Conservation (phyloP, 2,888 invertebrate genomes). For the Notodonta ziczac region DNA sequence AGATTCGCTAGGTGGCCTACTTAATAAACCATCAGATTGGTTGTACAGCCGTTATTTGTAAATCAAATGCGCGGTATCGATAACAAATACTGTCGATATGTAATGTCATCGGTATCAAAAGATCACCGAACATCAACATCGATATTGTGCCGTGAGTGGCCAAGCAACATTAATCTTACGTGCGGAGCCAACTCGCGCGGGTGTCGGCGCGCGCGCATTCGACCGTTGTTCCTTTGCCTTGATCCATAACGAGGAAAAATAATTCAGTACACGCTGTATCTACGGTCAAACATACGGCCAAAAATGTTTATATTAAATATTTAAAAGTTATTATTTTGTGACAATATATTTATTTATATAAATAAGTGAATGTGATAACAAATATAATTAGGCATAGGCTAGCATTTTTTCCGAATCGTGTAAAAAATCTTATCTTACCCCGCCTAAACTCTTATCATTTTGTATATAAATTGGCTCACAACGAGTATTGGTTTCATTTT, state of each 20-base stretch:
- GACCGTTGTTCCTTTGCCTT: neutral
- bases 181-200: constrained; percentile 31
- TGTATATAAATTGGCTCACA: neutral
- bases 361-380: too few species aligned
- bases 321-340: neutral
- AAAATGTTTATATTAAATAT: neutral
- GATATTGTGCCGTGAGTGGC: constrained; percentile 15
- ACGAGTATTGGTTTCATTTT: neutral
- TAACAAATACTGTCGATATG: constrained; percentile 22
- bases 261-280: neutral
- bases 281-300: neutral
- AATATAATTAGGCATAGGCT: too few species aligned
- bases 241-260: neutral
- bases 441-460: neutral
- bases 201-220: constrained; percentile 16
- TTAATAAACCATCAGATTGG: neutral
- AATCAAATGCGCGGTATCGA: constrained; percentile 20
- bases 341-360: too few species aligned
- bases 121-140: constrained; percentile 36
- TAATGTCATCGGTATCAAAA: constrained; percentile 21
- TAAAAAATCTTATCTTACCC: neutral
- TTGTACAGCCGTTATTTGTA: constrained; percentile 7
- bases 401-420: neutral
- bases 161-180: constrained; percentile 25
- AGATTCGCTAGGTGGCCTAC: too few species aligned